Evolutionary conservation across 1,140 invertebrate species (phyloP), one percentile per base, ranked within the genome.

Genomic region (Amyelois transitella): DNA sequence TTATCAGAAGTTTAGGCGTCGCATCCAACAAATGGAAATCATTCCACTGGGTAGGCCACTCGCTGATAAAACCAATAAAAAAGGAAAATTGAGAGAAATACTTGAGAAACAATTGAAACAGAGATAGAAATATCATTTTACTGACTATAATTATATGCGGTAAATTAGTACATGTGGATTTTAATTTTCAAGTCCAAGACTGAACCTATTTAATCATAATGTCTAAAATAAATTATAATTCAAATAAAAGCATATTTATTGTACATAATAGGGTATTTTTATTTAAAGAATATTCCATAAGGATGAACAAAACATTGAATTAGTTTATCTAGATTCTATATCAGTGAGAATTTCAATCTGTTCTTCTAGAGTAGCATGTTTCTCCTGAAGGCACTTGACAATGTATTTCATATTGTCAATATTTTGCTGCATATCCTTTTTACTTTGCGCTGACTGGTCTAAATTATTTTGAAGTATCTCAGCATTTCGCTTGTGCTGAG

Each of bases 1-100:
- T 88, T 98, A 98, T 77, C 92, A 91, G 67, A 90, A 85, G 56
- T 92, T 95, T 69, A 90, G 91, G 43, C 81, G 91, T 61, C 88
- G 90, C 53, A 71, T 94, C 10, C 89, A 92, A 53, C 90, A 92
- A 58, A 91, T 90, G 62, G 91, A 91, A 69, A 81, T 93, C 53
- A 91, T 94, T 59, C 93, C 93, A 0, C 65, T 95, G 47, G 92
- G 92, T 1, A 90, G 88, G 71, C 88, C 88, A 59, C 63, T 87
- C 18, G 62, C 75, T 56, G 77, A 88, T 55, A 90, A 89, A 66
- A 89, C 87, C 43, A 90, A 86, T 54, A 89, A 85, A 57, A 85
- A 78, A 61, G 47, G 64, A 21, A 85, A 79, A 69, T 66, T 81
- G 55, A 76, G 81, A 58, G 74, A 82, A 74, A 80, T 84, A 51